These are phyloP conservation scores for Buceros bicornis DNA, from an alignment of 2,797 vertebrate species.

Conservation along the genomic window DNA sequence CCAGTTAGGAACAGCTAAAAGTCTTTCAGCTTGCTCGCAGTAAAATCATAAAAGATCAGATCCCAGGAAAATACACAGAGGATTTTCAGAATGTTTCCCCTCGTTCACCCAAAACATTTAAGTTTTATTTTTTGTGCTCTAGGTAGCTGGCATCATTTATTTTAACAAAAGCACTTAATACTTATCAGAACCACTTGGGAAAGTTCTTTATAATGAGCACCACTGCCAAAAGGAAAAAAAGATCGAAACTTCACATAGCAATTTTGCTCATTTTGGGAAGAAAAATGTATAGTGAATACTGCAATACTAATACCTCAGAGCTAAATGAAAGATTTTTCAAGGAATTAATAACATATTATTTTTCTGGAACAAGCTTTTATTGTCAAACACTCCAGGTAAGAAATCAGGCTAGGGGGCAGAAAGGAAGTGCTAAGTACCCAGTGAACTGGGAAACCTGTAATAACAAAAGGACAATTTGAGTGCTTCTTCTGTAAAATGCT, in stretches of 20 bases:
- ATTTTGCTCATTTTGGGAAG: constrained; percentile 21
- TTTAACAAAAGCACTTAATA: background rate
- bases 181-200: constrained; percentile 40
- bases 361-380: background rate
- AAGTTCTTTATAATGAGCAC: background rate
- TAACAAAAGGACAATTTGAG: background rate
- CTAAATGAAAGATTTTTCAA: constrained; percentile 8
- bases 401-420: background rate
- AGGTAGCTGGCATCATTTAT: constrained; percentile 5
- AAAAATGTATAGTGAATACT: background rate
- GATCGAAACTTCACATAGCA: background rate
- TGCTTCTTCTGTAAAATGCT: background rate
- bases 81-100: constrained; percentile 5
- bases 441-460: background rate
- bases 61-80: background rate
- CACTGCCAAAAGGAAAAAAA: background rate
- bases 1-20: background rate
- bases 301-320: background rate
- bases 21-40: background rate
- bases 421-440: background rate
- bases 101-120: background rate
- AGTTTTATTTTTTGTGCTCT: background rate
- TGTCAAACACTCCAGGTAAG: background rate
- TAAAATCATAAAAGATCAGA: background rate
- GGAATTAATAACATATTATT: background rate